Evolutionary conservation across 2,797 vertebrate genomes (phyloP).

Genomic region (Fistularia commersonii): DNA sequence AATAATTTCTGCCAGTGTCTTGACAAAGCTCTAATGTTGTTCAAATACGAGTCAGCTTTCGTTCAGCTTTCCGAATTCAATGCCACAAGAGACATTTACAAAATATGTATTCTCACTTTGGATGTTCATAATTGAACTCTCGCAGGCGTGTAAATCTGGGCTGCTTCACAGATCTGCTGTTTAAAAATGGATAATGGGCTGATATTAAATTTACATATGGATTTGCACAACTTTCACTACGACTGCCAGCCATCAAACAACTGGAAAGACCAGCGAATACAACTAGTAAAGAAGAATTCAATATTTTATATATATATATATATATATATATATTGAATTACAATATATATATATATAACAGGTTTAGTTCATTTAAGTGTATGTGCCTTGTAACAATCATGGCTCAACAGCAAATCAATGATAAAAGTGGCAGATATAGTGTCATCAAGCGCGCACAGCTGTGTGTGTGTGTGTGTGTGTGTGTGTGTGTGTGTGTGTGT

Average conservation of each 20-base stretch:
- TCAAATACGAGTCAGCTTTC: background rate
- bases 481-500: slow-evolving; percentile 1
- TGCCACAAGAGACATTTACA: background rate
- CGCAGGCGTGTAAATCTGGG: background rate
- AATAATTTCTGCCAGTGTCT: slow-evolving; percentile 2
- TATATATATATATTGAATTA: too few relatives aligned
- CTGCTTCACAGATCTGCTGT: background rate
- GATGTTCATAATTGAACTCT: background rate
- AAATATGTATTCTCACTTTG: background rate
- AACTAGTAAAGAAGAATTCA: too few relatives aligned
- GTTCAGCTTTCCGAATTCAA: slow-evolving; percentile 1
- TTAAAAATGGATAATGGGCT: slow-evolving; percentile 9
- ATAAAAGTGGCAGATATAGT: too few relatives aligned
- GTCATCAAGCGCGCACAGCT: background rate
- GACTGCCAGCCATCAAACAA: slow-evolving; percentile 1
- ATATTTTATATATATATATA: too few relatives aligned
- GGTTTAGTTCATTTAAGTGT: too few relatives aligned
- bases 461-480: background rate
- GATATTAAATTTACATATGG: background rate
- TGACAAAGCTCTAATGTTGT: slow-evolving; percentile 2
- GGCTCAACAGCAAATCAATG: too few relatives aligned
- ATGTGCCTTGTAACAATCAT: too few relatives aligned
- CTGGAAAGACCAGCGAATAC: too few relatives aligned
- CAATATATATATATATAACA: too few relatives aligned
- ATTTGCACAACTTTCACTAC: background rate